These are phyloP conservation scores for Pachydiplax longipennis DNA, from an alignment of 2,888 invertebrate genomes.

Conservation along the genomic window DNA sequence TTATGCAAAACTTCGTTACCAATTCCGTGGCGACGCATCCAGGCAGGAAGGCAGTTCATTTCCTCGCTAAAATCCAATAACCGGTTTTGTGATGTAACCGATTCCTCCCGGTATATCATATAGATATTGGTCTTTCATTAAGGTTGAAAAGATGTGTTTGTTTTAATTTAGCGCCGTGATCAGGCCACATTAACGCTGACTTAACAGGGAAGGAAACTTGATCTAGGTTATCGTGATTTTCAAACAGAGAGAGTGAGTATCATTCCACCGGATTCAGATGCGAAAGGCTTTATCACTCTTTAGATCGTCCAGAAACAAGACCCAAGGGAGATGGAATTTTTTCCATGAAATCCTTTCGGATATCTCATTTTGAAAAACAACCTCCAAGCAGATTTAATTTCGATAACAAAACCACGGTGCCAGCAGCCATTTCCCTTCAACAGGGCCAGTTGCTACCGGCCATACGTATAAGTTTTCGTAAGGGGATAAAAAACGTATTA, in stretches of 20 bases:
- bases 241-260: conserved; percentile 15
- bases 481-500: too few relatives aligned
- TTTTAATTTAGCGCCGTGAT: background rate
- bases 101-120: too few relatives aligned
- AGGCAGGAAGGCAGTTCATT: too few relatives aligned
- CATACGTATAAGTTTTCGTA: too few relatives aligned
- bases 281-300: background rate
- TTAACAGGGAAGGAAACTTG: background rate
- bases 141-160: too few relatives aligned
- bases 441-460: too few relatives aligned
- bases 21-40: too few relatives aligned
- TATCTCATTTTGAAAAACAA: background rate
- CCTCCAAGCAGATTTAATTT: background rate
- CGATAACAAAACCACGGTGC: background rate
- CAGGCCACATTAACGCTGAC: background rate
- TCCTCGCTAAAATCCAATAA: too few relatives aligned
- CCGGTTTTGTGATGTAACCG: too few relatives aligned
- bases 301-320: background rate
- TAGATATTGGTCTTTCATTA: too few relatives aligned
- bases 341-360: background rate
- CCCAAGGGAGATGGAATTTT: background rate
- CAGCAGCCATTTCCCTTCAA: too few relatives aligned
- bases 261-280: background rate
- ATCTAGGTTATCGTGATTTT: background rate
- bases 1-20: too few relatives aligned